Evolutionary conservation across 2,888 invertebrate species (phyloP).

Genomic region (Lacanobia wlatinum): DNA sequence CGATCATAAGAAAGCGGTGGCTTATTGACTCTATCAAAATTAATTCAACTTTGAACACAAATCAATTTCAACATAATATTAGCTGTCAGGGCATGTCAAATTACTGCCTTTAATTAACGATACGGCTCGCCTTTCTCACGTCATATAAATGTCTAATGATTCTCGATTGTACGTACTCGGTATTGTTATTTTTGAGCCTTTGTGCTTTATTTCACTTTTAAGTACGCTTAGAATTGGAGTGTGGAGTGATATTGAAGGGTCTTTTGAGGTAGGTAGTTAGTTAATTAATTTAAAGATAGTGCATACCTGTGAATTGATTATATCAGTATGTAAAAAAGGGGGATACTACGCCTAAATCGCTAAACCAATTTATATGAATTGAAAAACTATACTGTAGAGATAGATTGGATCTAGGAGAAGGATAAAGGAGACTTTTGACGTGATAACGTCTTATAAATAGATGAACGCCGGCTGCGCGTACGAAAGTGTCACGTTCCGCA

Average conservation of each 20-base stretch:
- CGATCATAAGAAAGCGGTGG: conserved; percentile 80
- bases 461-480: too few relatives aligned
- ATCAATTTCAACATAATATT: conserved; percentile 89
- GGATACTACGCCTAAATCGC: too few relatives aligned
- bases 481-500: too few relatives aligned
- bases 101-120: conserved; percentile 87
- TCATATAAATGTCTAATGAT: conserved; percentile 77
- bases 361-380: too few relatives aligned
- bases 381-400: too few relatives aligned
- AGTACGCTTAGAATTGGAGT: conserved; percentile 43
- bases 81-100: conserved; percentile 89
- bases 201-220: conserved; percentile 61
- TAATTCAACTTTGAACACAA: conserved; percentile 90
- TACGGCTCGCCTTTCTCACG: conserved; percentile 83
- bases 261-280: conserved; percentile 22
- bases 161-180: conserved; percentile 69
- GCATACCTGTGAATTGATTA: not conserved
- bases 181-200: conserved; percentile 74
- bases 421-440: too few relatives aligned
- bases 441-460: too few relatives aligned
- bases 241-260: conserved; percentile 36
- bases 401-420: too few relatives aligned
- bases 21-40: conserved; percentile 90
- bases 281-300: conserved; percentile 34
- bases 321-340: not conserved